A percentile compares a stretch with the other conserved stretches of the same genome.
Conservation (phyloP, 2,113 vertebrate genomes). For the Neogobius melanostomus region DNA sequence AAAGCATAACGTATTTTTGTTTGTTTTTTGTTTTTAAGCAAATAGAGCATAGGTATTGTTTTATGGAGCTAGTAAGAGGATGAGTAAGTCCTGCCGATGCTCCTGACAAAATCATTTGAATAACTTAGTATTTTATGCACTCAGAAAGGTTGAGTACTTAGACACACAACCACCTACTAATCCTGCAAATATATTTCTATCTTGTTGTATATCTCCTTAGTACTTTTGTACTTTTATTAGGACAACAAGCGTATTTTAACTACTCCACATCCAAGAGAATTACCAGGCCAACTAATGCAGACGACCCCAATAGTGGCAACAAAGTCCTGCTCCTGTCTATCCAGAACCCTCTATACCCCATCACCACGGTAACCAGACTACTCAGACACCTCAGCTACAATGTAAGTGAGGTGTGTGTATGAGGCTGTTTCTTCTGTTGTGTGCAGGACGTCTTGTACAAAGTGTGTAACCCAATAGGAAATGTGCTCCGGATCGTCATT, state of each 20-base stretch:
- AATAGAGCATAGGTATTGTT: no score
- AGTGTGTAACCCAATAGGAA: slow-evolving; percentile 94
- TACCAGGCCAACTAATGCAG: slow-evolving; percentile 91
- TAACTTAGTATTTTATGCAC: no score
- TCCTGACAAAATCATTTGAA: no score
- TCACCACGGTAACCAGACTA: slow-evolving; percentile 85
- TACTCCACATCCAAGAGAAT: slow-evolving; percentile 97
- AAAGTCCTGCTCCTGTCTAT: slow-evolving; percentile 95
- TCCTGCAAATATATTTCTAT: background rate
- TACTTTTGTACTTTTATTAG: slow-evolving; percentile 66
- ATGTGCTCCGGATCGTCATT: slow-evolving; percentile 94
- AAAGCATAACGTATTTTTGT: no score
- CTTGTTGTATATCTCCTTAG: background rate
- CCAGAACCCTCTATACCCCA: slow-evolving; percentile 96
- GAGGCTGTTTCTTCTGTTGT: background rate
- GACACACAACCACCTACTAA: no score
- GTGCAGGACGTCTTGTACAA: slow-evolving; percentile 92
- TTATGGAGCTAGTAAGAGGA: no score
- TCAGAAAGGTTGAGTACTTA: no score
- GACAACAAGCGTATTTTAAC: slow-evolving; percentile 96
- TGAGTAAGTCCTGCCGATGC: no score
- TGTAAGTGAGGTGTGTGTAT: background rate
- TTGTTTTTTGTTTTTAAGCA: no score
- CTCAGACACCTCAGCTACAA: background rate
- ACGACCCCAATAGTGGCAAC: slow-evolving; percentile 94